Evolutionary conservation across 2,888 invertebrate species (phyloP).

Genomic region (Pachymerium ferrugineum): DNA sequence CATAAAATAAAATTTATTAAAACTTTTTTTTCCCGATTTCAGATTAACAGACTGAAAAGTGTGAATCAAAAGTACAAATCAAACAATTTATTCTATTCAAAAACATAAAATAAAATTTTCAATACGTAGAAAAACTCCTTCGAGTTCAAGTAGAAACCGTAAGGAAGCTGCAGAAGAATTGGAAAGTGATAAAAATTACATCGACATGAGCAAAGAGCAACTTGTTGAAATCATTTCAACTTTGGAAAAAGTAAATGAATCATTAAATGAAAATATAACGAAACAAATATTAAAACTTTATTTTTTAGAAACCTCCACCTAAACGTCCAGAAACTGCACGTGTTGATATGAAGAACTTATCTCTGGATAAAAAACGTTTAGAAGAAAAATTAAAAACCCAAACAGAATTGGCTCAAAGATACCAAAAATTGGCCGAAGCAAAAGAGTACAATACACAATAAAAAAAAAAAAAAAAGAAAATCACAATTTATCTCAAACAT

Average conservation of each 20-base stretch:
- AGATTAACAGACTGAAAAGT: not conserved
- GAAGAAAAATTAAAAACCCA: too few relatives aligned
- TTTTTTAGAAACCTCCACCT: too few relatives aligned
- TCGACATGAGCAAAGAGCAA: not conserved
- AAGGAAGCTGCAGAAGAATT: not conserved
- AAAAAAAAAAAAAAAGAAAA: too few relatives aligned
- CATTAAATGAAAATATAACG: not conserved
- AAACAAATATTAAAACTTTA: too few relatives aligned
- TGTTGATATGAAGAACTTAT: too few relatives aligned
- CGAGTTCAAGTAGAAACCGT: not conserved
- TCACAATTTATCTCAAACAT: too few relatives aligned
- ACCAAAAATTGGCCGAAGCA: too few relatives aligned
- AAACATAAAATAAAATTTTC: not conserved
- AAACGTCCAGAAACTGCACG: too few relatives aligned
- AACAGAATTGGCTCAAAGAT: too few relatives aligned
- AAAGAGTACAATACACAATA: too few relatives aligned
- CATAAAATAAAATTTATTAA: not conserved
- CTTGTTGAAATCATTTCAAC: not conserved
- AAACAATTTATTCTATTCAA: not conserved
- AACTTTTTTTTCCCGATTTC: not conserved
- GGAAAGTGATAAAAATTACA: not conserved
- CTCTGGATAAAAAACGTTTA: too few relatives aligned
- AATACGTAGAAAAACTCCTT: not conserved
- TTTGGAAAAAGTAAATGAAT: constrained; percentile 14
- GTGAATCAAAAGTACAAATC: not conserved